phyloP scores from a whole-genome alignment of 2,113 vertebrate genomes.

The Grammatotria lemairii region DNA sequence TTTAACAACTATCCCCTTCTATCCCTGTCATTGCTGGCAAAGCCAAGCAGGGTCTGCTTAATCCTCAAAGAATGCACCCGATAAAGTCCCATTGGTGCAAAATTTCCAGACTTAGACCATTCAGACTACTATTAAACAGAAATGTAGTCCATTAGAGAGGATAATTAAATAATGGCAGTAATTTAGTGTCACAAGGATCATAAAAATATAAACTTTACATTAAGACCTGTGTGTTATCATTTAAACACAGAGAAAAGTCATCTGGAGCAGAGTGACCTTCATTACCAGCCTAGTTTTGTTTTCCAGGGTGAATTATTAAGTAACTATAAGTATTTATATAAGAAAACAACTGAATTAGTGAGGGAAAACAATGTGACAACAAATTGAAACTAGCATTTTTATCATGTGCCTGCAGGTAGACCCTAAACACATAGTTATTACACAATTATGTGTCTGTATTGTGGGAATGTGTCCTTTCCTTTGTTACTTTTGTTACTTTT shows the following conservation, averaged over 20 bases:
- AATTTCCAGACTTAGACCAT: neutral
- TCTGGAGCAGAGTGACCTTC: neutral
- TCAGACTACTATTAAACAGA: neutral
- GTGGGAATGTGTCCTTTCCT: neutral
- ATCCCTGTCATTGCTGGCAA: slow-evolving; percentile 23
- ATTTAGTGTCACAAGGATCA: neutral
- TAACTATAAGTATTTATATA: neutral
- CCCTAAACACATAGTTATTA: neutral
- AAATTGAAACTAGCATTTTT: neutral
- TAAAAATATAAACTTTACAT: neutral
- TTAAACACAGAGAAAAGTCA: neutral
- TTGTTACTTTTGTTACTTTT: neutral
- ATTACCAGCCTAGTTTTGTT: neutral
- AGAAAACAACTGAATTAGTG: neutral
- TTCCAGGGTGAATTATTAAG: neutral
- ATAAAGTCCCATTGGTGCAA: slow-evolving; percentile 31
- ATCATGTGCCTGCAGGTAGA: neutral
- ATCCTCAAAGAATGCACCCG: slow-evolving; percentile 44
- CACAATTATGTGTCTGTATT: neutral
- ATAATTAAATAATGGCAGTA: neutral
- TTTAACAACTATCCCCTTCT: slow-evolving; percentile 24
- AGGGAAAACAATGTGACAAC: neutral
- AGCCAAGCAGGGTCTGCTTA: slow-evolving; percentile 28
- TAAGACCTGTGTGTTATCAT: neutral
- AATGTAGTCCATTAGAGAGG: neutral